phyloP scores from a whole-genome alignment of 2,113 vertebrate species.

The Spilogale gracilis region DNA sequence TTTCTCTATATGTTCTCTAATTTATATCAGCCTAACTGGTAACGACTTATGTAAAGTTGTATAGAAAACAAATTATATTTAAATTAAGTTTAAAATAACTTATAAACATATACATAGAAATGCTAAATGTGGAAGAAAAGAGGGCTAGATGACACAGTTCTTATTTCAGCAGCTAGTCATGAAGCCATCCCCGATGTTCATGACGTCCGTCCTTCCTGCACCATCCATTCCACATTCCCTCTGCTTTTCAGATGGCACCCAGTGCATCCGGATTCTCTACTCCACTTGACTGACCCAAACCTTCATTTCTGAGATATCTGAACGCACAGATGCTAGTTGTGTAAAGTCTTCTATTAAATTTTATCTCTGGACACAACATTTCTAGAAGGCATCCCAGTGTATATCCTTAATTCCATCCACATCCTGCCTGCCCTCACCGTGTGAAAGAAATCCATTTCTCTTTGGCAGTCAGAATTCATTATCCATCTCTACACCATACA shows the following conservation, averaged over 20 bases:
- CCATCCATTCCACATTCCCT: not conserved
- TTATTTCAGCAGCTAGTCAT: not conserved
- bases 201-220: not conserved
- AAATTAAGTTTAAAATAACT: not conserved
- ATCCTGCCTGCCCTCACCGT: not conserved
- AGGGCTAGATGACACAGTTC: not conserved
- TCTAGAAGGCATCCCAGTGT: not conserved
- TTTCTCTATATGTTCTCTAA: not conserved
- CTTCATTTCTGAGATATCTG: not conserved
- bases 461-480: slow-evolving; percentile 4
- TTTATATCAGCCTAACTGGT: not conserved
- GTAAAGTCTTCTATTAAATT: not conserved
- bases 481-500: not conserved
- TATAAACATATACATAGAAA: not conserved
- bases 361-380: not conserved
- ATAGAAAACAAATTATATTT: not conserved
- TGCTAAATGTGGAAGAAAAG: not conserved
- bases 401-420: not conserved
- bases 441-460: slow-evolving; percentile 7
- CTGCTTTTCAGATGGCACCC: not conserved
- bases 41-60: not conserved
- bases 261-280: not conserved
- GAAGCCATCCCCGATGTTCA: not conserved
- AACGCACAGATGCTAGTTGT: not conserved
- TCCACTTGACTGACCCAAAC: not conserved